These are phyloP conservation scores for Casuarius casuarius DNA, from an alignment of 2,113 vertebrate species.

Conservation along the genomic window DNA sequence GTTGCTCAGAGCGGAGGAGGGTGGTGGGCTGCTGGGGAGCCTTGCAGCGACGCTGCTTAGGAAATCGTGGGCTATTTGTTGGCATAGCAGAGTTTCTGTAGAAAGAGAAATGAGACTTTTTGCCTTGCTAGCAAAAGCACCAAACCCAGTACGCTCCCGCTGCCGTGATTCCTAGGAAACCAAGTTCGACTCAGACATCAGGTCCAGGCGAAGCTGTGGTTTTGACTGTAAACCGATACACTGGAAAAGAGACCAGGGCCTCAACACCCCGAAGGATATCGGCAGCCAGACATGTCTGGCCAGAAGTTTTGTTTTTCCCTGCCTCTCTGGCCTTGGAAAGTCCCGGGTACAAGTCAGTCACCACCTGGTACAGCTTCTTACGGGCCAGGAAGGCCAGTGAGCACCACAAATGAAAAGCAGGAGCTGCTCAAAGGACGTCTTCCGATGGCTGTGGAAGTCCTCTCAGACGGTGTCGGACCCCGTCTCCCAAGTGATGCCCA, in stretches of 20 bases:
- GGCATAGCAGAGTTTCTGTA: background rate
- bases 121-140: background rate
- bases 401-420: fast-evolving
- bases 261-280: background rate
- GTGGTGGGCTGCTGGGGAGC: too few relatives aligned
- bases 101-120: background rate
- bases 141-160: background rate
- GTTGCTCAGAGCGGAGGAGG: too few relatives aligned
- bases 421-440: background rate
- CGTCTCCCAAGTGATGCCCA: fast-evolving
- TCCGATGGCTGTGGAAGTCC: fast-evolving
- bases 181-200: background rate
- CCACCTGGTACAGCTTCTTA: fast-evolving
- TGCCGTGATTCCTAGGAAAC: background rate
- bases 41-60: too few relatives aligned
- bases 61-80: too few relatives aligned
- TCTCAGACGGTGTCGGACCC: background rate
- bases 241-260: background rate
- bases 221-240: background rate
- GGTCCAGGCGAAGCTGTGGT: background rate
- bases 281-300: background rate
- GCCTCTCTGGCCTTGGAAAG: background rate
- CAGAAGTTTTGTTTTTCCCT: background rate
- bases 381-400: background rate
- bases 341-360: background rate